phyloP scores from a whole-genome alignment of 1,140 invertebrate genomes.

The Rhagoletis pomonella region DNA sequence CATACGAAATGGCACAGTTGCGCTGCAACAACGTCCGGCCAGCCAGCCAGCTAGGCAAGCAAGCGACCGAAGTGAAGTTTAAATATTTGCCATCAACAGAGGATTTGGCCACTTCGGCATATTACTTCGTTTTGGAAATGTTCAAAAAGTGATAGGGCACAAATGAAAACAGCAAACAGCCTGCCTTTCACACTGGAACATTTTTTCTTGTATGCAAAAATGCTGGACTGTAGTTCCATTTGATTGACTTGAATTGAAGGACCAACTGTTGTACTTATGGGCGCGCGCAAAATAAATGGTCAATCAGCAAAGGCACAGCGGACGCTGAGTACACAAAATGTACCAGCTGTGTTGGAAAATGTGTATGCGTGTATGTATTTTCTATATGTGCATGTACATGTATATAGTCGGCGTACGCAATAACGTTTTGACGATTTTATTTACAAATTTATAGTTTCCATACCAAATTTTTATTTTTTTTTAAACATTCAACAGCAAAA shows the following conservation, averaged over 20 bases:
- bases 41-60: not conserved
- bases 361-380: no score
- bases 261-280: not conserved
- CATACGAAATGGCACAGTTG: not conserved
- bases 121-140: not conserved
- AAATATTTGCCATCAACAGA: conserved; percentile 19
- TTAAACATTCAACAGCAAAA: no score
- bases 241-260: not conserved
- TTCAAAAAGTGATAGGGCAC: not conserved
- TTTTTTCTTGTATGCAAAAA: not conserved
- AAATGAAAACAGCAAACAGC: not conserved
- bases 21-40: not conserved
- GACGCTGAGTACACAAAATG: no score
- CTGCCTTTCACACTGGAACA: no score
- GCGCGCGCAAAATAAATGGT: not conserved
- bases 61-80: not conserved
- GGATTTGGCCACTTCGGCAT: conserved; percentile 13
- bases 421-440: no score
- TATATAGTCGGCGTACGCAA: no score
- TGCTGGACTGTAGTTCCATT: not conserved
- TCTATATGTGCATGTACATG: no score
- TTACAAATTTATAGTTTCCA: no score
- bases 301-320: not conserved
- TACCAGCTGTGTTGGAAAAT: no score
- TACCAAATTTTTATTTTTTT: no score